phyloP scores from a whole-genome alignment of 92 coral and sea anemone species.

The Siderastrea siderea region DNA sequence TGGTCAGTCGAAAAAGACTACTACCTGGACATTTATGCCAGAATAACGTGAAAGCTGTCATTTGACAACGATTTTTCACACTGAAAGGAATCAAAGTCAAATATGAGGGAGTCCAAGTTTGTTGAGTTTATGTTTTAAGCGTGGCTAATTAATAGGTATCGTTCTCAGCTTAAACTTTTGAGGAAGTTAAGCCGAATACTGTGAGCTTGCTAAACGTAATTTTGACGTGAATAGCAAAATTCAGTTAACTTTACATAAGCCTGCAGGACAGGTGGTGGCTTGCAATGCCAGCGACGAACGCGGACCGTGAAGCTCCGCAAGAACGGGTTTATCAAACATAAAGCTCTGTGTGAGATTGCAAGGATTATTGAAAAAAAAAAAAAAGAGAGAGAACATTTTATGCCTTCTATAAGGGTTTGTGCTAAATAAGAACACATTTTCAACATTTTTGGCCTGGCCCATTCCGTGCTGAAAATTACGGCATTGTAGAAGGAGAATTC shows the following conservation, averaged over 20 bases:
- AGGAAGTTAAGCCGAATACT: background rate
- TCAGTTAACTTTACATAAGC: background rate
- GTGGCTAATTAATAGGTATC: background rate
- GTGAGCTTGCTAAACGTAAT: background rate
- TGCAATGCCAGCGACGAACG: background rate
- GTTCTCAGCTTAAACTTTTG: background rate
- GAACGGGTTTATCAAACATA: background rate
- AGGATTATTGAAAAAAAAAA: background rate
- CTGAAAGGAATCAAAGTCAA: background rate
- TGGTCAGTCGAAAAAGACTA: too few species aligned
- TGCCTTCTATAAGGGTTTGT: too few species aligned
- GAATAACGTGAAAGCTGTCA: background rate
- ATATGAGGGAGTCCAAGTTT: background rate
- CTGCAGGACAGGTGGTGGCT: background rate
- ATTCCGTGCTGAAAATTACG: too few species aligned
- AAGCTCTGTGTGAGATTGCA: background rate
- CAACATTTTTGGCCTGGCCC: too few species aligned
- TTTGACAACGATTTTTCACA: background rate
- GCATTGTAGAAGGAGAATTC: too few species aligned
- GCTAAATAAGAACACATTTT: too few species aligned
- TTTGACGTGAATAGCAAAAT: too few species aligned
- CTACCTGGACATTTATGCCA: background rate
- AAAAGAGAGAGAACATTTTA: too few species aligned
- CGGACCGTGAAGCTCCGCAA: background rate
- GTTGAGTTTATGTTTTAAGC: background rate